phyloP scores from a whole-genome alignment of 2,888 invertebrate species.

The Polydrusus cervinus region DNA sequence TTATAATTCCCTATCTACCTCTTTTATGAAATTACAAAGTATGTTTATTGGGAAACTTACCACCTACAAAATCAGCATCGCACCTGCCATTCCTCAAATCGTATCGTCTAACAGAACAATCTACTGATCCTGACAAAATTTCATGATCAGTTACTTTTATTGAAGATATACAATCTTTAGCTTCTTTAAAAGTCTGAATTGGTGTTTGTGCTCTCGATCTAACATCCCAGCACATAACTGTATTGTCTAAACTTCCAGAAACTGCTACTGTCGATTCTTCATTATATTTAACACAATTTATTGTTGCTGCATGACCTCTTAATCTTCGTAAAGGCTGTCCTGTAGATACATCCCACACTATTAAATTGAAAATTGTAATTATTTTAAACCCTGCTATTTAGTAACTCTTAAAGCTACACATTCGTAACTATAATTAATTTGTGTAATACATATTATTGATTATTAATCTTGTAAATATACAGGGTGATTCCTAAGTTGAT shows the following conservation, averaged over 20 bases:
- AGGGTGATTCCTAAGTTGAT: no score
- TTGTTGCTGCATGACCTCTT: slow-evolving; percentile 90
- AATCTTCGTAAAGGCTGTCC: slow-evolving; percentile 89
- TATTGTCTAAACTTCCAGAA: slow-evolving; percentile 95
- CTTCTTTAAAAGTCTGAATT: slow-evolving; percentile 89
- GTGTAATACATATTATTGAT: no score
- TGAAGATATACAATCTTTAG: slow-evolving; percentile 91
- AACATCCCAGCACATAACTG: slow-evolving; percentile 94
- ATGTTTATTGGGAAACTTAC: slow-evolving; percentile 67
- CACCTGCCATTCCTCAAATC: slow-evolving; percentile 92
- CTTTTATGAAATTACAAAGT: no score
- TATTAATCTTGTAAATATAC: no score
- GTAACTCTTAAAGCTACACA: no score
- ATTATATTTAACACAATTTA: slow-evolving; percentile 92
- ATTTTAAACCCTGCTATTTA: not conserved
- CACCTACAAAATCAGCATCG: slow-evolving; percentile 88
- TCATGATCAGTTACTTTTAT: slow-evolving; percentile 90
- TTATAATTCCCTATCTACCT: no score
- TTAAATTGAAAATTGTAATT: slow-evolving; percentile 70
- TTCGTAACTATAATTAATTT: no score
- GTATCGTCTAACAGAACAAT: slow-evolving; percentile 90
- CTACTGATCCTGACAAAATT: slow-evolving; percentile 92
- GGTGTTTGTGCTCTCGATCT: slow-evolving; percentile 81
- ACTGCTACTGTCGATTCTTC: slow-evolving; percentile 95
- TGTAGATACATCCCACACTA: slow-evolving; percentile 94